Percentiles rank a stretch among this genome's conserved stretches.
Evolutionary conservation across 64 coral and sea anemone genomes (phyloP).

Genomic region (Stichodactyla helianthus): DNA sequence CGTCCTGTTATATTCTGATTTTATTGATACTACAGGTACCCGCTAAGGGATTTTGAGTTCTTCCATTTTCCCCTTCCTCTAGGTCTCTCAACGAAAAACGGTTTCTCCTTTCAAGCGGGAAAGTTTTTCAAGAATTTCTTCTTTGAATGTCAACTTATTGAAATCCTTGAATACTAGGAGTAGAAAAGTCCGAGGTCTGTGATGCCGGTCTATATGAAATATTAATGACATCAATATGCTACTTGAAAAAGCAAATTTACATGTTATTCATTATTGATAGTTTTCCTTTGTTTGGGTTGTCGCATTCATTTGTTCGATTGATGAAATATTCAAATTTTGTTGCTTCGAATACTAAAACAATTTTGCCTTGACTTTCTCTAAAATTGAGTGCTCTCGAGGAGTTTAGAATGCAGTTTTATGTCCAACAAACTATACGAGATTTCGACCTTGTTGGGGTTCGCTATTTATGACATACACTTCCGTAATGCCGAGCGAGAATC

Average conservation of each 20-base stretch:
- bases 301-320: slow-evolving; percentile 92
- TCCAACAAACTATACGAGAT: not conserved
- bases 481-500: no score
- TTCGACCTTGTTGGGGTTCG: no score
- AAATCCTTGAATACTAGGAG: slow-evolving; percentile 21
- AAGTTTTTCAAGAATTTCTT: slow-evolving; percentile 5
- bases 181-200: slow-evolving; percentile 31
- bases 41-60: not conserved
- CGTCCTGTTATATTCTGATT: slow-evolving; percentile 21
- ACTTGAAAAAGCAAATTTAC: slow-evolving; percentile 94
- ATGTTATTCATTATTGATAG: slow-evolving; percentile 92
- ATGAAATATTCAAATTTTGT: slow-evolving; percentile 99
- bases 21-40: slow-evolving; percentile 23
- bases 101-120: not conserved
- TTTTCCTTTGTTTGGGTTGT: slow-evolving; percentile 73
- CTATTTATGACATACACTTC: no score
- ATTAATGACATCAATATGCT: slow-evolving; percentile 90
- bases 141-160: slow-evolving; percentile 11
- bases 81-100: not conserved
- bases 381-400: slow-evolving; percentile 32
- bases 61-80: not conserved
- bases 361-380: slow-evolving; percentile 77
- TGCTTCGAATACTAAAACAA: slow-evolving; percentile 67
- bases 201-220: slow-evolving; percentile 89
- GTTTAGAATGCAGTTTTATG: not conserved